Conservation (phyloP, 2,113 vertebrate species). For the Leptocoma aspasia region DNA sequence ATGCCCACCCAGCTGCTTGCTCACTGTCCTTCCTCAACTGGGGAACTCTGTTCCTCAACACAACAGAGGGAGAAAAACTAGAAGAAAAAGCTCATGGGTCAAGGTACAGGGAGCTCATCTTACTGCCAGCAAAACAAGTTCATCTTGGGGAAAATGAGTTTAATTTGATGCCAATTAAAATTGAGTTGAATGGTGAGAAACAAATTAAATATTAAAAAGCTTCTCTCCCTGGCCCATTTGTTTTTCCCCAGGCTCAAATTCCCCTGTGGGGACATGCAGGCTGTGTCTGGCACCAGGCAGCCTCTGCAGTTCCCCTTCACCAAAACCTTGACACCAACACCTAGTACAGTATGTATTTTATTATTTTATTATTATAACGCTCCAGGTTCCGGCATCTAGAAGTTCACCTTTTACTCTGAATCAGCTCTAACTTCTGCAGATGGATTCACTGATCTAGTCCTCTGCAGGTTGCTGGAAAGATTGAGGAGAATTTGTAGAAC, state of each 20-base stretch:
- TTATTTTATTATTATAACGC: neutral
- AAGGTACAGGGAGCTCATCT: neutral
- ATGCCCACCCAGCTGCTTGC: neutral
- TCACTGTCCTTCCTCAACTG: neutral
- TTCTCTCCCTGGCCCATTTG: rapidly evolving
- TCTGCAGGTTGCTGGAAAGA: neutral
- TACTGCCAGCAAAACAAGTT: neutral
- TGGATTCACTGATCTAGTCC: neutral
- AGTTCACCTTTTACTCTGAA: neutral
- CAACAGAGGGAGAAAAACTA: neutral
- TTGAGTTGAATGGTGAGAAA: neutral
- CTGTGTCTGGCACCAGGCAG: rapidly evolving
- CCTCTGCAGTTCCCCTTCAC: neutral
- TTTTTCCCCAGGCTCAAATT: neutral
- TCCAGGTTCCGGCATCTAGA: neutral
- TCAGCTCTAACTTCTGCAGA: neutral
- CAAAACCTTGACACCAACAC: neutral
- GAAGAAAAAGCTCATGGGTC: neutral
- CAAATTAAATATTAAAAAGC: neutral
- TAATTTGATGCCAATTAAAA: neutral
- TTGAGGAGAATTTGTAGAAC: neutral
- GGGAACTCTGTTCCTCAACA: too few relatives aligned
- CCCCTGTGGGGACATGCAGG: too few relatives aligned
- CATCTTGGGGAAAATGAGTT: neutral
- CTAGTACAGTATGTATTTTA: neutral